Conservation (phyloP, 2,888 invertebrate genomes). For the Dinocampus coccinellae region DNA sequence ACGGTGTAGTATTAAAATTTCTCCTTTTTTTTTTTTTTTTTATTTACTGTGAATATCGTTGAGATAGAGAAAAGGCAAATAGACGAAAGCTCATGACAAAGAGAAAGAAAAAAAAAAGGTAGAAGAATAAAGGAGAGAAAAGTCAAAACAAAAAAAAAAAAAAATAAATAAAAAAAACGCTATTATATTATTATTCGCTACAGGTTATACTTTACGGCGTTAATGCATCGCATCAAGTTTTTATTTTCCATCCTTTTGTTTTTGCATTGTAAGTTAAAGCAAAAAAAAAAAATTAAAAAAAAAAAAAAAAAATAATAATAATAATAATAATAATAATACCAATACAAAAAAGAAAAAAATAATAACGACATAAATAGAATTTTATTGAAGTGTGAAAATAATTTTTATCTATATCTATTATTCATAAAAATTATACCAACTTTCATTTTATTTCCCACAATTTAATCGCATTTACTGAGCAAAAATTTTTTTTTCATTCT, state of each 20-base stretch:
- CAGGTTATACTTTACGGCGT: not conserved
- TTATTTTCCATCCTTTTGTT: not conserved
- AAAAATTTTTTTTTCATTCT: not conserved
- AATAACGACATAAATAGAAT: slow-evolving; percentile 17
- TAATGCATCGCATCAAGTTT: not conserved
- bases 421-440: not conserved
- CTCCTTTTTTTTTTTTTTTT: not conserved
- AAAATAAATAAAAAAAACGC: no score
- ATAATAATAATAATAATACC: no score
- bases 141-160: no score
- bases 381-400: slow-evolving; percentile 5
- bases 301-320: no score
- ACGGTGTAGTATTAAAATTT: not conserved
- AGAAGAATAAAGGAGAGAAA: not conserved
- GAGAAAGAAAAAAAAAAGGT: not conserved
- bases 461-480: not conserved
- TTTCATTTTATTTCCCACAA: not conserved
- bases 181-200: slow-evolving; percentile 25
- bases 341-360: no score
- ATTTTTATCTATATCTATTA: not conserved
- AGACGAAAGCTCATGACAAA: not conserved
- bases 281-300: not conserved
- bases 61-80: not conserved
- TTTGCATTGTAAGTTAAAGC: not conserved
- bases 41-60: not conserved